Base-by-base conservation (phyloP, 2,888 invertebrate species). In the Xylocampa areola region DNA sequence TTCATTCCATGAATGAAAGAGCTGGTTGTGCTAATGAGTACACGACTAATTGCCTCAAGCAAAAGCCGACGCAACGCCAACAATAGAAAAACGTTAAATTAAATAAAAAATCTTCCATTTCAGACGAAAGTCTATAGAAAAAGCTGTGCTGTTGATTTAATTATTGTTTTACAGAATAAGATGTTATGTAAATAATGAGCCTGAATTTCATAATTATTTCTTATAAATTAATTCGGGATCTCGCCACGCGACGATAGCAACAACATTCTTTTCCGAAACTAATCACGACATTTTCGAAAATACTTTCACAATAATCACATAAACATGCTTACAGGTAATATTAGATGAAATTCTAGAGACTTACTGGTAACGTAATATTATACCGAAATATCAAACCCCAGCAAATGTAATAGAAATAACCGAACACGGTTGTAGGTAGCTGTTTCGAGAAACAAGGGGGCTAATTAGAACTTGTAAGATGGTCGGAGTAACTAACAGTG, bases 381-480 rank as follows among this genome's bases (percentile, higher is more conserved):
- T n/a, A 21, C 21, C 6, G 21, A 21, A 21, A 21, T 21, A 50
- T 16, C 29, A 32, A 63, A 54, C 23, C 27, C 35, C 50, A 54
- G 40, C 30, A 36, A 64, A 64, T 67, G 64, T 65, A 65, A 70
- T 61, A 65, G 64, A 76, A 65, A 75, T 74, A 67, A 67, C 61
- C 25, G 11, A 60, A 72, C 72, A 67, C 65, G 64, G 65, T 51
- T 60, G 73, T 72, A 68, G 75, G 76, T 77, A 78, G 77, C 68
- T 77, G 77, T 81, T 78, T 72, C 76, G 43, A 73, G 83, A 71
- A 76, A 84, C 82, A 82, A 77, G 83, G 68, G 73, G 70, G 73
- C 82, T 83, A 84, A 82, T 83, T 84, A 82, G 83, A 79, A 81
- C 79, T 84, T 80, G 79, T 80, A 84, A 80, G 80, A 81, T 81